Base-by-base conservation (phyloP, 92 coral and sea anemone genomes). In the Paragorgia papillata region DNA sequence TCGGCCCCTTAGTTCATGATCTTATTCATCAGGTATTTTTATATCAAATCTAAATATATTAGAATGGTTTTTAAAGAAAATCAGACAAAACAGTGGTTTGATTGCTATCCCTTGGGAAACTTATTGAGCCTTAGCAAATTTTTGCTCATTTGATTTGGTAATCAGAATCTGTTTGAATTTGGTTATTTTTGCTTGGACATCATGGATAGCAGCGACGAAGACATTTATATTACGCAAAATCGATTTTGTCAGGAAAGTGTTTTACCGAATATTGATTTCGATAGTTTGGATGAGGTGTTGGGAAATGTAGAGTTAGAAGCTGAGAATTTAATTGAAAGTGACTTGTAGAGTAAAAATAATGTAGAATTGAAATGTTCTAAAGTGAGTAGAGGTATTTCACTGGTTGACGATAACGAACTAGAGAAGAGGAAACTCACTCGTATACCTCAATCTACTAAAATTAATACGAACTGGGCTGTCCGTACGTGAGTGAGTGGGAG, bases 401-500 rank as follows among this genome's bases (percentile, higher is more conserved):
- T 67, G 46, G 68, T 80, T 43, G 39, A 49, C 48, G 84, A 81
- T 57, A 33, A 34, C 13, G 85, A 81, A 43, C 69, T 70, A 44
- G 85, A 64, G 26, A 69, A 80, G 58, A 66, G 79, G 63, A 79
- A 79, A 69, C 75, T 64, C 33, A 39, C 64, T 29, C 59, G 55
- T 17, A 53, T 69, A 22, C 65, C 77, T 34, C 35, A 50, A 10
- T 44, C 32, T 21, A 69, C 79, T 18, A 80, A 70, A 64, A 40
- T 58, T 41, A 66, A 70, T 57, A 80, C 79, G 41, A 34, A 21
- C 35, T 69, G 84, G 79, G 77, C 79, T 59, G 79, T 69, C 35
- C 78, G 84, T 69, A 56, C 68, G 33, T 80, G 84, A 58, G 19
- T 40, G 84, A 81, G 54, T 81, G 85, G 85, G 85, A 80, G 27